phyloP scores from a whole-genome alignment of 2,888 invertebrate species.

The Pollenia griseotomentosa region DNA sequence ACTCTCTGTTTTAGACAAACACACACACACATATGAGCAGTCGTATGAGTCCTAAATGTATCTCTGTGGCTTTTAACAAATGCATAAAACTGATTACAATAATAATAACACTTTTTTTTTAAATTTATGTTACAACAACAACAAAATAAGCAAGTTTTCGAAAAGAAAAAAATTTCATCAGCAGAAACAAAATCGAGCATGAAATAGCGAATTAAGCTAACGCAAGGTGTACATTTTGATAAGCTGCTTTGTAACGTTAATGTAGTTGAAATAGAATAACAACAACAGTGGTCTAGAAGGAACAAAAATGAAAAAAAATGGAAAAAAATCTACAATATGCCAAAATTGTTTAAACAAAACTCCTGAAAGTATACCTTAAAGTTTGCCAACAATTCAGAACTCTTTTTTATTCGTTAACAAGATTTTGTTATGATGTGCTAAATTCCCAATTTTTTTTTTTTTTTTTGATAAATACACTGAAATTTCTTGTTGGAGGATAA shows the following conservation, averaged over 20 bases:
- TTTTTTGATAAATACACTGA: too few relatives aligned
- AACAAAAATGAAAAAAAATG: background rate
- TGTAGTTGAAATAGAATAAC: slow-evolving; percentile 11
- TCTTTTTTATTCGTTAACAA: too few relatives aligned
- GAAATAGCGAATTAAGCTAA: slow-evolving; percentile 60
- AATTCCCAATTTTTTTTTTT: too few relatives aligned
- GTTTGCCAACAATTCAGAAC: too few relatives aligned
- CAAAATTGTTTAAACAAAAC: too few relatives aligned
- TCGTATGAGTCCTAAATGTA: slow-evolving; percentile 58
- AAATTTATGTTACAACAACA: slow-evolving; percentile 71
- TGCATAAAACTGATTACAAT: slow-evolving; percentile 83
- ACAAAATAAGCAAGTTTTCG: slow-evolving; percentile 56
- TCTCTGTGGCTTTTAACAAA: slow-evolving; percentile 81
- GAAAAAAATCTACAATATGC: too few relatives aligned
- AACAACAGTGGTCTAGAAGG: slow-evolving; percentile 12
- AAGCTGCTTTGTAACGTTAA: slow-evolving; percentile 59
- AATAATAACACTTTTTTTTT: slow-evolving; percentile 81
- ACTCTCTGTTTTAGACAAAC: background rate
- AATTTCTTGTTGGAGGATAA: too few relatives aligned
- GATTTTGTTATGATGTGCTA: too few relatives aligned
- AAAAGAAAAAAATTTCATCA: slow-evolving; percentile 2
- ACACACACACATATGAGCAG: slow-evolving; percentile 13
- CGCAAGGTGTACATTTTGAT: slow-evolving; percentile 75
- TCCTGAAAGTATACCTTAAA: too few relatives aligned
- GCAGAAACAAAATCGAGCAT: slow-evolving; percentile 19